Conservation (phyloP, 2,888 invertebrate genomes). For the Noctua janthina region DNA sequence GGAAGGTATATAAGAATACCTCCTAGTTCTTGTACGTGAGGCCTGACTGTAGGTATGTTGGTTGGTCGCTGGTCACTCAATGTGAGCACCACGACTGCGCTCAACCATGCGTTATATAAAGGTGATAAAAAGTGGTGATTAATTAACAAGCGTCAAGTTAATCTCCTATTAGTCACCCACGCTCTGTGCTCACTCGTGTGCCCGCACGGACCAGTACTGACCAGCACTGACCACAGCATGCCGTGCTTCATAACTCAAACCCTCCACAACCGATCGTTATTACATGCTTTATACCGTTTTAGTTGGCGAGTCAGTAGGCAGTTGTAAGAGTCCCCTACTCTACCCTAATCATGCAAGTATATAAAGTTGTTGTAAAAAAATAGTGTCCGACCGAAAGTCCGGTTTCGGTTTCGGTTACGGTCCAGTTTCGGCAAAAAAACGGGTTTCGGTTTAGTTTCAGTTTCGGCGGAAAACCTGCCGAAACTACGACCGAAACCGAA, state of each 20-base stretch:
- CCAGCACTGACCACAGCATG: neutral
- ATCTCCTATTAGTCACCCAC: neutral
- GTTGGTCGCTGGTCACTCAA: neutral
- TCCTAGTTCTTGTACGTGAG: neutral
- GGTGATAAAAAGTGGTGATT: neutral
- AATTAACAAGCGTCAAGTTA: neutral
- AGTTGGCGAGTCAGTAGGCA: conserved; percentile 4
- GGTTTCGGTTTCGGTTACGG: too few relatives aligned
- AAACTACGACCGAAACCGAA: too few relatives aligned
- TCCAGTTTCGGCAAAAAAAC: too few relatives aligned
- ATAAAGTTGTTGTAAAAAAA: too few relatives aligned
- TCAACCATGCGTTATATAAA: neutral
- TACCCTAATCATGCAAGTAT: neutral
- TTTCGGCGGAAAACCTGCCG: too few relatives aligned
- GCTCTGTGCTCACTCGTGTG: neutral
- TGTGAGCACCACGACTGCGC: neutral
- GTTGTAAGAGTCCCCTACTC: neutral
- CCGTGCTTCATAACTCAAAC: neutral
- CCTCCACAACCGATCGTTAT: neutral
- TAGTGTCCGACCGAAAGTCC: too few relatives aligned
- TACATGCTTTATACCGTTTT: neutral
- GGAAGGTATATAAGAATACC: too few relatives aligned
- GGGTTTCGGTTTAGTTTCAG: too few relatives aligned
- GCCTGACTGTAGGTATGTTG: neutral
- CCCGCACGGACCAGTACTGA: neutral